Percentiles rank a stretch among this genome's conserved stretches.
These are phyloP conservation scores for Andricus curvator DNA, from an alignment of 2,888 invertebrate species.

Conservation along the genomic window DNA sequence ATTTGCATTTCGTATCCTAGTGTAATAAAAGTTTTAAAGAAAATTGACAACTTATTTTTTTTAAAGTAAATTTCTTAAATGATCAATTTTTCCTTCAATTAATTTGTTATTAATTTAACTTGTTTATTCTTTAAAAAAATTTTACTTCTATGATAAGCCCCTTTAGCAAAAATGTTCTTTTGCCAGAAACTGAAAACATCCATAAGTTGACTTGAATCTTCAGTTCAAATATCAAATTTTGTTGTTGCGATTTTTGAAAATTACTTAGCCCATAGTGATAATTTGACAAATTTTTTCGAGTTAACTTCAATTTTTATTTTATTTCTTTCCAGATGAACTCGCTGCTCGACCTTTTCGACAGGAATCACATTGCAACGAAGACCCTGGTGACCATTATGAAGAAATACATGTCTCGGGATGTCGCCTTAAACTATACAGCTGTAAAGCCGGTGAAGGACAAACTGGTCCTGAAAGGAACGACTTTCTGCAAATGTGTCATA, in stretches of 20 bases:
- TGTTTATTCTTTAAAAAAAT: no score
- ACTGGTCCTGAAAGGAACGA: constrained; percentile 25
- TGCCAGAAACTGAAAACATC: neutral
- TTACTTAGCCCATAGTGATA: neutral
- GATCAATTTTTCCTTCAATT: no score
- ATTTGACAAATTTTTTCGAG: neutral
- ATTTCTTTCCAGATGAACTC: constrained; percentile 11
- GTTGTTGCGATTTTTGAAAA: no score
- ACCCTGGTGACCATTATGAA: constrained; percentile 29
- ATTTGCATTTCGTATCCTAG: no score
- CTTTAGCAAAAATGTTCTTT: no score
- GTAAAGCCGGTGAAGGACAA: constrained; percentile 28
- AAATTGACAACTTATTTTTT: no score
- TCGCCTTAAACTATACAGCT: constrained; percentile 18
- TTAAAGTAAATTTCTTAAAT: no score
- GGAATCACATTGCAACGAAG: constrained; percentile 28
- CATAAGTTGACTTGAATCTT: no score
- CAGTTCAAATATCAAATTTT: no score
- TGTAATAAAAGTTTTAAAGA: no score
- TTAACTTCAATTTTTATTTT: neutral
- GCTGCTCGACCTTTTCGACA: constrained; percentile 14
- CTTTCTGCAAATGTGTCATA: constrained; percentile 30
- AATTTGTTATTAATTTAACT: no score
- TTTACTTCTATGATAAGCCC: no score
- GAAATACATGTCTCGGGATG: constrained; percentile 35